Conservation (phyloP, 2,797 vertebrate genomes). For the Salmo trutta region DNA sequence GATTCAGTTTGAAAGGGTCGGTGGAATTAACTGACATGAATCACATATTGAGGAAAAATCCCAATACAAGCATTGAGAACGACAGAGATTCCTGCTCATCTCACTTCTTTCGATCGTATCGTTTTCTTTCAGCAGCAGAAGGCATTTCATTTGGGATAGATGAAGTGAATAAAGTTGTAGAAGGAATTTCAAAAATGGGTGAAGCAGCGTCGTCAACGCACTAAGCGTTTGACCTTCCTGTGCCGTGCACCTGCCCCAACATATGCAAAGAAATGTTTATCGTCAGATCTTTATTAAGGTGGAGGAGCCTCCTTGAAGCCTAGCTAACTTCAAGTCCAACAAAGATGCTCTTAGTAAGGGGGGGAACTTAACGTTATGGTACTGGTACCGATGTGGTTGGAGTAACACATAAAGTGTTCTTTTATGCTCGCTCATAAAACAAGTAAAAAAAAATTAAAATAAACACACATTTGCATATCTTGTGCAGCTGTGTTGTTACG, state of each 20-base stretch:
- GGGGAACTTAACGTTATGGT: constrained; percentile 51
- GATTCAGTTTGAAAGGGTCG: constrained; percentile 55
- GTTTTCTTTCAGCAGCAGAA: constrained; percentile 70
- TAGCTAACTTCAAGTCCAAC: constrained; percentile 37
- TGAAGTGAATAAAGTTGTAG: constrained; percentile 54
- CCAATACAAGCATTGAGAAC: constrained; percentile 50
- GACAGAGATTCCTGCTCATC: constrained; percentile 51
- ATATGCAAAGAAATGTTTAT: constrained; percentile 61
- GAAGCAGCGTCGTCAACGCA: constrained; percentile 76
- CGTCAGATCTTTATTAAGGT: constrained; percentile 41
- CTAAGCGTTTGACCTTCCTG: constrained; percentile 63
- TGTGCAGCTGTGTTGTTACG: constrained; percentile 76
- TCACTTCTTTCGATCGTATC: constrained; percentile 46
- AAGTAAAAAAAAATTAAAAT: constrained; percentile 1
- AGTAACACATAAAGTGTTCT: constrained; percentile 35
- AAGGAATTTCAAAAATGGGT: constrained; percentile 55
- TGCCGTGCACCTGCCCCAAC: constrained; percentile 63
- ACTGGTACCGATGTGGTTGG: constrained; percentile 54
- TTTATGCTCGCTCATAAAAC: constrained; percentile 58
- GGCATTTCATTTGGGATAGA: constrained; percentile 70
- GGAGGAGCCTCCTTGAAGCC: background rate
- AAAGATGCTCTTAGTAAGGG: constrained; percentile 54
- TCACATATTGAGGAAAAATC: constrained; percentile 43
- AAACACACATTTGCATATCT: constrained; percentile 75
- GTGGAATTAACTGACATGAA: constrained; percentile 41